Percentiles rank a stretch among this genome's conserved stretches.
These are phyloP conservation scores for Pangasius sanitwongsei DNA, from an alignment of 2,797 vertebrate genomes.

Conservation along the genomic window DNA sequence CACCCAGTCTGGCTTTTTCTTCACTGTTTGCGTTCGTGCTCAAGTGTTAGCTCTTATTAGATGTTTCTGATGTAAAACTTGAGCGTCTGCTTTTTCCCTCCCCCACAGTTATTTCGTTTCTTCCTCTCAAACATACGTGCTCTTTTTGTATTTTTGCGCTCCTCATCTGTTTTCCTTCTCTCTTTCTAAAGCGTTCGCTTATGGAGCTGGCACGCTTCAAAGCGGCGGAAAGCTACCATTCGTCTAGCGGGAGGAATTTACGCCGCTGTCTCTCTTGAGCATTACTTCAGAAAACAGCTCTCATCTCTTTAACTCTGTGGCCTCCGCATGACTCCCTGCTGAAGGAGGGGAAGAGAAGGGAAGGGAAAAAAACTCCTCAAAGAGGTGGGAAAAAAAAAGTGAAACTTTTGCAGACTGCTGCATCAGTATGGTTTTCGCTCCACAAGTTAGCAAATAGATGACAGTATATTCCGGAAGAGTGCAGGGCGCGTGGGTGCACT, in stretches of 20 bases:
- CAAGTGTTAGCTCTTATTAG: conserved; percentile 32
- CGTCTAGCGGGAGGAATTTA: conserved; percentile 76
- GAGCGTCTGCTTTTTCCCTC: conserved; percentile 24
- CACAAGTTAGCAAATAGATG: neutral
- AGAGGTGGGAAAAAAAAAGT: conserved; percentile 1
- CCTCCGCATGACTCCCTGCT: conserved; percentile 74
- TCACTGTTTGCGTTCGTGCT: conserved; percentile 25
- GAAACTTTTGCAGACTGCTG: conserved; percentile 34
- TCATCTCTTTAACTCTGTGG: conserved; percentile 80
- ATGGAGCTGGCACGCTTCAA: conserved; percentile 79
- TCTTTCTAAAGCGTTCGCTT: conserved; percentile 66
- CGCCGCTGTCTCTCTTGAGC: conserved; percentile 75
- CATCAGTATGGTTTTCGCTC: conserved; percentile 8
- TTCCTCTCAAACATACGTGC: conserved; percentile 48
- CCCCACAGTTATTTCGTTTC: neutral
- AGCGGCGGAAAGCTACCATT: conserved; percentile 74
- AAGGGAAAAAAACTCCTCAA: conserved; percentile 35
- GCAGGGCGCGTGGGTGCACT: neutral
- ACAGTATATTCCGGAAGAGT: neutral
- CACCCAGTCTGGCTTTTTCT: neutral
- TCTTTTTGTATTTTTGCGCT: conserved; percentile 56
- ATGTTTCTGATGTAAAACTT: conserved; percentile 20
- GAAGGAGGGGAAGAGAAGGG: conserved; percentile 61
- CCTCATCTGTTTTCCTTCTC: conserved; percentile 11
- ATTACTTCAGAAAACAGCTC: conserved; percentile 73